Base-by-base conservation (phyloP, 2,888 invertebrate species). In the Yponomeuta malinellus region DNA sequence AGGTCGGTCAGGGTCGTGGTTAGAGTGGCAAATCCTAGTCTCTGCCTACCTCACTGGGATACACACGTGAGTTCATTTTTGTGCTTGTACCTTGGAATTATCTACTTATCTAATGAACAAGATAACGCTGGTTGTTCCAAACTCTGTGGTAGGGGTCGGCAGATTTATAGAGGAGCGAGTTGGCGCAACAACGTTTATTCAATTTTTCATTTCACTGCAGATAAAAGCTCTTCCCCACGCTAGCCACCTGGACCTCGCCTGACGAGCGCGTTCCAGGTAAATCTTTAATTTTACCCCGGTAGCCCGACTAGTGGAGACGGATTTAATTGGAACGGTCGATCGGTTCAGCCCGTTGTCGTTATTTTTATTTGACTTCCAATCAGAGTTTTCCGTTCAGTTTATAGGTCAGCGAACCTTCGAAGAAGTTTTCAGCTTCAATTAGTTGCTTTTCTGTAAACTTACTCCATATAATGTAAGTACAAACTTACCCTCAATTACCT, bases 191-290 rank as follows among this genome's bases (percentile, higher is more conserved):
- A 76, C 77, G 80, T 79, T 79, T 78, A 76, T 81, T 79, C 73
- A 83, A 83, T 84, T 83, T 86, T 86, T 84, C 82, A 85, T 83
- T 82, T 78, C 78, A 81, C 75, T 79, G 79, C 79, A 82, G 79
- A 79, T 79, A 84, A 83, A 84, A 79, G 83, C 74, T 15, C 52
- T 70, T 71, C 72, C 74, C 70, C 31, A 23, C 83, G 84, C 80
- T 77, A 73, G 76, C 87, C 86, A 87, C 79, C 85, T 86, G 84
- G 68, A 43, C n/a, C 33, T 15, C n/a, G 67, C 12, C n/a, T 33
- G 33, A 37, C 37, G 10, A 65, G 33, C 33, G 31, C 29, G n/a
- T 65, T 33, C 4, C 65, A 33, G 33, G 65, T 33, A 31, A 31
- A 31, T 29, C 65, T 65, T 65, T 65, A 65, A 31, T 65, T 65